phyloP scores from a whole-genome alignment of 2,113 vertebrate genomes.

The Muntiacus muntjak region DNA sequence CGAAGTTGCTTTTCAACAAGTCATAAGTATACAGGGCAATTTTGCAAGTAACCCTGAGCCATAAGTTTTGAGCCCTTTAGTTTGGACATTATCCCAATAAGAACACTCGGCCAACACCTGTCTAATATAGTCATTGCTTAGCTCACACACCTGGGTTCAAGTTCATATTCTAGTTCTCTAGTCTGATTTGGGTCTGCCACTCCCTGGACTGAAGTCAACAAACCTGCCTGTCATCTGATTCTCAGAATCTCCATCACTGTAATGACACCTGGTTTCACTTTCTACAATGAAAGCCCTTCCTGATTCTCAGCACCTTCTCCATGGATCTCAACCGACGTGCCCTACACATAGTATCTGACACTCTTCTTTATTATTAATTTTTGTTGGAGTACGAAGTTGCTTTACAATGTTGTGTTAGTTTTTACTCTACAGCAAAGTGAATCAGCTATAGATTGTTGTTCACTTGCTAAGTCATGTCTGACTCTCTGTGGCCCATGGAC shows the following conservation, averaged over 20 bases:
- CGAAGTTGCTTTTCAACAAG: background rate
- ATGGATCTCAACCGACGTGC: background rate
- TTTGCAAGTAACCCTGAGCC: background rate
- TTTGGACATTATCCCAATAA: background rate
- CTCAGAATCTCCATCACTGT: background rate
- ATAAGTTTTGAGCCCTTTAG: background rate
- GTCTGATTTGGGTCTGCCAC: background rate
- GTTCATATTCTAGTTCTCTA: background rate
- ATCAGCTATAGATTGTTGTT: background rate
- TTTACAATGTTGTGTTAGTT: background rate
- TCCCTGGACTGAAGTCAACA: background rate
- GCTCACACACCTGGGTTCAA: background rate
- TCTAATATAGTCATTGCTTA: background rate
- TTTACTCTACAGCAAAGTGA: background rate
- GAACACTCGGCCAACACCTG: accelerated
- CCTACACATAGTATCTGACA: background rate
- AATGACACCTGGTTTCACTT: background rate
- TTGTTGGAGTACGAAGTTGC: background rate
- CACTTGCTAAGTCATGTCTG: background rate
- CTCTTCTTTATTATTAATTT: background rate
- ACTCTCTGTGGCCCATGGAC: background rate
- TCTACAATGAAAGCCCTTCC: background rate
- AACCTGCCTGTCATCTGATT: background rate
- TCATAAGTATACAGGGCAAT: background rate
- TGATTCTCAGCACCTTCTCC: background rate